Percentiles rank a stretch among this genome's conserved stretches.
These are phyloP conservation scores for Drosophila nebulosa DNA, from an alignment of 1,140 invertebrate species.

Conservation along the genomic window DNA sequence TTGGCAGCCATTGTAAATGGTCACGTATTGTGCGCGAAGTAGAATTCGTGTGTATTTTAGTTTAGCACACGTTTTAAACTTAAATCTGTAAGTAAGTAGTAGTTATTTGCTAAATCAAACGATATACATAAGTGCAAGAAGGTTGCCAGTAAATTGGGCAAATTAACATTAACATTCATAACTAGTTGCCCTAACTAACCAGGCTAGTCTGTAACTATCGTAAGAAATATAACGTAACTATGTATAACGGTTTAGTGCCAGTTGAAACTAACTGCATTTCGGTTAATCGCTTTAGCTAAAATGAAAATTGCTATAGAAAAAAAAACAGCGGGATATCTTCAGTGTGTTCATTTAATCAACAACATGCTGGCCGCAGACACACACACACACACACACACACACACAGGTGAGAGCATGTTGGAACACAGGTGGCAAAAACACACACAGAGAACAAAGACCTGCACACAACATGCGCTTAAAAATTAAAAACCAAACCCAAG, in stretches of 20 bases:
- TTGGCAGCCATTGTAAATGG: constrained; percentile 44
- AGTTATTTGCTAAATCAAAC: constrained; percentile 9
- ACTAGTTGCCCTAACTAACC: not conserved
- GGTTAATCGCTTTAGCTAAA: not conserved
- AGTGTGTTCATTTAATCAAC: not conserved
- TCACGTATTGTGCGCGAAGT: constrained; percentile 54
- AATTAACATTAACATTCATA: not conserved
- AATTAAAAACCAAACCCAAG: not conserved
- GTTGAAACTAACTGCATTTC: not conserved
- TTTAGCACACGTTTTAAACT: constrained; percentile 16
- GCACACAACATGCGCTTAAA: not conserved
- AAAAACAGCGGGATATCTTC: not conserved
- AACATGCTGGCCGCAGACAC: not conserved
- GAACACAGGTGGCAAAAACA: not conserved
- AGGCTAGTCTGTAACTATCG: too few relatives aligned
- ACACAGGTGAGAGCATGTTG: too few relatives aligned
- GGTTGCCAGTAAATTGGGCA: not conserved
- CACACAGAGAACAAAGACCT: not conserved
- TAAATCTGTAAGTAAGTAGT: constrained; percentile 36
- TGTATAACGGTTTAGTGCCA: not conserved
- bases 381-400: not conserved
- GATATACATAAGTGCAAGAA: constrained; percentile 11
- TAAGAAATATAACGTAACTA: too few relatives aligned
- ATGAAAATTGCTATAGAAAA: not conserved
- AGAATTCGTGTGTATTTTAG: constrained; percentile 24